These are phyloP conservation scores for Stenodema calcarata DNA, from an alignment of 2,888 invertebrate genomes.

Conservation along the genomic window DNA sequence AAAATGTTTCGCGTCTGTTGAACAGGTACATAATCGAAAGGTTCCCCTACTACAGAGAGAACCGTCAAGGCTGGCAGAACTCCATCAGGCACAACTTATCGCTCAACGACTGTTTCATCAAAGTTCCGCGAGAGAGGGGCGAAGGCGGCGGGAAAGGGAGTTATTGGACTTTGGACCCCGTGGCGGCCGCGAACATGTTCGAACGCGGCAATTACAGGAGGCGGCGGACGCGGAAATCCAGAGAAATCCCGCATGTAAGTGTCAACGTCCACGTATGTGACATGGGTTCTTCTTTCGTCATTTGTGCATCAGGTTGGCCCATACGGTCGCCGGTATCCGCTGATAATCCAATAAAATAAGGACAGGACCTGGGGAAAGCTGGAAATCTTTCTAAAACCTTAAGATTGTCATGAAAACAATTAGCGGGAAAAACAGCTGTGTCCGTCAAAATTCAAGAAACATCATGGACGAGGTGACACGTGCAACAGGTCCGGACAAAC, in stretches of 20 bases:
- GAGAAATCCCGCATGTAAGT: slow-evolving; percentile 58
- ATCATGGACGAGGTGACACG: too few species aligned
- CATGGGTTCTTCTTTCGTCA: too few species aligned
- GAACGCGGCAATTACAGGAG: slow-evolving; percentile 86
- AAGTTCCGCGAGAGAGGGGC: slow-evolving; percentile 91
- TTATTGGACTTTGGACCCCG: slow-evolving; percentile 91
- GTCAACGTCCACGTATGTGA: too few species aligned
- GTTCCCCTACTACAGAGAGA: slow-evolving; percentile 96
- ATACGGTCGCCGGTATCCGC: too few species aligned
- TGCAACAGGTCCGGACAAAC: too few species aligned
- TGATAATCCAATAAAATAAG: too few species aligned
- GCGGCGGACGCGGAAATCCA: slow-evolving; percentile 70
- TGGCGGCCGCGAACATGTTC: slow-evolving; percentile 80
- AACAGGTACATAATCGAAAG: slow-evolving; percentile 96
- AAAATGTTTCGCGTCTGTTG: neutral
- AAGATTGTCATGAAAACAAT: too few species aligned
- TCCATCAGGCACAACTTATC: slow-evolving; percentile 93
- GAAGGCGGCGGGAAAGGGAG: slow-evolving; percentile 71
- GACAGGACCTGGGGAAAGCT: too few species aligned
- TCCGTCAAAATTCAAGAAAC: too few species aligned
- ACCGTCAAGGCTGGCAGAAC: slow-evolving; percentile 99
- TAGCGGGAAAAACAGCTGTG: too few species aligned
- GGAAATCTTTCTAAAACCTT: too few species aligned
- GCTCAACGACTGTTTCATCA: slow-evolving; percentile 97
- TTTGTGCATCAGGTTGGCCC: too few species aligned